Evolutionary conservation across 1,140 invertebrate genomes (phyloP).

Genomic region (Cydia amplana): DNA sequence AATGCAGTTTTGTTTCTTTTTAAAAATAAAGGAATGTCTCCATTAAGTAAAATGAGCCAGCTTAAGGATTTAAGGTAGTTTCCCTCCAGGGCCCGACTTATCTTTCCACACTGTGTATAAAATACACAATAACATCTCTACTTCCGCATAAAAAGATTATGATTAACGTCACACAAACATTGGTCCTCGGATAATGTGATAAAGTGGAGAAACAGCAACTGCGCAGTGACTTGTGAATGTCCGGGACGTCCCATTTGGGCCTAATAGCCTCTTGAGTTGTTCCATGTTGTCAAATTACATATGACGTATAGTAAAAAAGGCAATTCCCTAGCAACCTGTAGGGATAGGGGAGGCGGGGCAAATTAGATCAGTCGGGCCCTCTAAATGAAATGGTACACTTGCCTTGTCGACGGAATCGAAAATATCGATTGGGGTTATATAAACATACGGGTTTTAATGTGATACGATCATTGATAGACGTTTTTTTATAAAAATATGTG

Average conservation of each 20-base stretch:
- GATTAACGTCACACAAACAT: not conserved
- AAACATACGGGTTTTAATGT: not conserved
- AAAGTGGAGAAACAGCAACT: not conserved
- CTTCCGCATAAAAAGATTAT: not conserved
- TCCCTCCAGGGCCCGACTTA: too few relatives aligned
- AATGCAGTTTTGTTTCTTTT: too few relatives aligned
- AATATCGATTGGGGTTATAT: slow-evolving; percentile 20
- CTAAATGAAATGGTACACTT: slow-evolving; percentile 32
- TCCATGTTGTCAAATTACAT: slow-evolving; percentile 28
- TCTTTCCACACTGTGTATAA: too few relatives aligned
- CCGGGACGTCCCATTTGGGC: not conserved
- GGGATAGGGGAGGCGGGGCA: slow-evolving; percentile 22
- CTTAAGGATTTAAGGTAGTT: too few relatives aligned
- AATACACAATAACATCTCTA: not conserved
- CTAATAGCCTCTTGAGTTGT: slow-evolving; percentile 17
- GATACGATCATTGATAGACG: slow-evolving; percentile 9
- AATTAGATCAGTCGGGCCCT: slow-evolving; percentile 20
- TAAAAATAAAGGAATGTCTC: too few relatives aligned
- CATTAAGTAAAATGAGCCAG: too few relatives aligned
- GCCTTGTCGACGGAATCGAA: slow-evolving; percentile 2
- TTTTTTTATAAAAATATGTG: slow-evolving; percentile 40
- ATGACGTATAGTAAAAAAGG: slow-evolving; percentile 31
- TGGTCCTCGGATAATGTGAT: not conserved
- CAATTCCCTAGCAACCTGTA: slow-evolving; percentile 30
- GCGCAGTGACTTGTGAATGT: slow-evolving; percentile 3